Evolutionary conservation across 64 coral and sea anemone genomes (phyloP).

Genomic region (Acropora yongei): DNA sequence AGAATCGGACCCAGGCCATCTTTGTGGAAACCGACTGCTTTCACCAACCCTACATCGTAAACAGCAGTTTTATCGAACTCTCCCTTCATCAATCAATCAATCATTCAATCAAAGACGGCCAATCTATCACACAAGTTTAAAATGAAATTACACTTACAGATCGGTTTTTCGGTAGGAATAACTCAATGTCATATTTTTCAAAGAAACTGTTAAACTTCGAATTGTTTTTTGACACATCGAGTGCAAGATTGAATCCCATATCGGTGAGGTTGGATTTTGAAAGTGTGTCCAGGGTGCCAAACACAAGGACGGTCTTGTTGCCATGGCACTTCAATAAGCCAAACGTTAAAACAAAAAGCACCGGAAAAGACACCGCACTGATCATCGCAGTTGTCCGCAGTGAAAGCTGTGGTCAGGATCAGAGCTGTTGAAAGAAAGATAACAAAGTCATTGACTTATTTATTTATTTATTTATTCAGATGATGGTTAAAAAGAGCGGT

Average conservation of each 20-base stretch:
- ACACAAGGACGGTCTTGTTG: background rate
- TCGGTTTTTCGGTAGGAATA: background rate
- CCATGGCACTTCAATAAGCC: background rate
- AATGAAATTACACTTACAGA: background rate
- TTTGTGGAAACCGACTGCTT: too few relatives aligned
- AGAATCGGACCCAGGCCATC: too few relatives aligned
- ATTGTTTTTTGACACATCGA: background rate
- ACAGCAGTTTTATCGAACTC: too few relatives aligned
- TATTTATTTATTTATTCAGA: too few relatives aligned
- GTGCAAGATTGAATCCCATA: background rate
- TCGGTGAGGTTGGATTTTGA: background rate
- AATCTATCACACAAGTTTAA: background rate
- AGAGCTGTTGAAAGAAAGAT: too few relatives aligned
- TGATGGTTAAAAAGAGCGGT: too few relatives aligned
- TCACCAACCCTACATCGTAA: too few relatives aligned
- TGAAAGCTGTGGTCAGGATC: too few relatives aligned
- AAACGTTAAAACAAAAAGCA: background rate
- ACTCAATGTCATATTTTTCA: background rate
- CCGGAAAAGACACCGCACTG: background rate
- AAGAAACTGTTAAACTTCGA: background rate
- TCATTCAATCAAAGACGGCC: background rate
- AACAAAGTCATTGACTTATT: too few relatives aligned
- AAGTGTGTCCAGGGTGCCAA: background rate
- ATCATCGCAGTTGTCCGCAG: background rate
- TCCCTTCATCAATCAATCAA: background rate